Evolutionary conservation across 2,113 vertebrate genomes (phyloP).

Genomic region (Amblyornis subalaris): DNA sequence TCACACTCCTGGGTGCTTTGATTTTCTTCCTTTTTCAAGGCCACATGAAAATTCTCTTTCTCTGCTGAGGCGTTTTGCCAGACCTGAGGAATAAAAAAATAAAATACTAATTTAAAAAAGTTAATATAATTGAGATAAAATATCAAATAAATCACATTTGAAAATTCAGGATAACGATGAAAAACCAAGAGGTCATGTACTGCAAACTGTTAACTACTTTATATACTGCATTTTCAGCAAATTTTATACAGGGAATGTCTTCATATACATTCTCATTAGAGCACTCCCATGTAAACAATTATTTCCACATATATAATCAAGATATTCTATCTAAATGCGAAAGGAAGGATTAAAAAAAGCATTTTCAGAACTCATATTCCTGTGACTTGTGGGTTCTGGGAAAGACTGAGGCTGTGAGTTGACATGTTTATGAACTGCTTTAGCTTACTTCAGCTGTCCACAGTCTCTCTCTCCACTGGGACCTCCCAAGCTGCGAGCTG

Average conservation of each 20-base stretch:
- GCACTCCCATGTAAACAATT: background rate
- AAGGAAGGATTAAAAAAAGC: background rate
- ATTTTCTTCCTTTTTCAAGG: conserved; percentile 55
- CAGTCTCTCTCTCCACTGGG: background rate
- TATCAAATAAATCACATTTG: background rate
- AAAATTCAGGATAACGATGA: background rate
- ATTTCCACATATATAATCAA: background rate
- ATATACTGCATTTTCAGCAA: background rate
- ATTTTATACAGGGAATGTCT: background rate
- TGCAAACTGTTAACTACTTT: background rate
- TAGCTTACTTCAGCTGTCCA: background rate
- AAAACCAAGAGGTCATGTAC: background rate
- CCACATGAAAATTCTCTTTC: conserved; percentile 9
- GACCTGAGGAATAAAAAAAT: background rate
- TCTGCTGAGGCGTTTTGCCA: conserved; percentile 29
- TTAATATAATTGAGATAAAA: background rate
- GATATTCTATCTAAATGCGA: background rate
- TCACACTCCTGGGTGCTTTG: conserved; percentile 45
- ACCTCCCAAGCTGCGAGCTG: background rate
- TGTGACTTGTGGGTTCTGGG: background rate
- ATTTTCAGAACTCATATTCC: background rate
- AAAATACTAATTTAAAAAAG: background rate
- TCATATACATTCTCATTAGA: background rate
- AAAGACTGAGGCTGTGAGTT: background rate
- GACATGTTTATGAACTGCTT: background rate